Evolutionary conservation across 2,888 invertebrate species (phyloP).

Genomic region (Xanthorhoe designata): DNA sequence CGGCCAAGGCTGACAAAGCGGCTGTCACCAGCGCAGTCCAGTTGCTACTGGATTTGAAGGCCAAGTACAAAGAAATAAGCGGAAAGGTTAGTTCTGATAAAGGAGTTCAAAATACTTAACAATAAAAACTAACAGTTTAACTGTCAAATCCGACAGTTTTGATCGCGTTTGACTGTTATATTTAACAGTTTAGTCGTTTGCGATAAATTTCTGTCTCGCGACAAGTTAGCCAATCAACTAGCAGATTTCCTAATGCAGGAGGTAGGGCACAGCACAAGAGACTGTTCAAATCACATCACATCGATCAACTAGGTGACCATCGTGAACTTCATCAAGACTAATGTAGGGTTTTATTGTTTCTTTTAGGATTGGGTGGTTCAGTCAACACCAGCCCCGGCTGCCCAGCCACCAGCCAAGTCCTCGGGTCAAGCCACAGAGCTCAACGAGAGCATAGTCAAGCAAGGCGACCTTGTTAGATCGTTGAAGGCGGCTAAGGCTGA

Average conservation of each 20-base stretch:
- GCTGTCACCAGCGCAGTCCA: slow-evolving; percentile 70
- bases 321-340: background rate
- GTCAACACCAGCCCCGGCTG: background rate
- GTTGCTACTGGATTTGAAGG: slow-evolving; percentile 87
- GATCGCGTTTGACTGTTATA: no score
- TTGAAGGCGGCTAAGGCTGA: slow-evolving; percentile 88
- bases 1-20: slow-evolving; percentile 87
- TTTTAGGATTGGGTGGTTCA: background rate
- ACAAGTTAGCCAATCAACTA: no score
- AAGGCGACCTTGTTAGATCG: slow-evolving; percentile 89
- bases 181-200: no score
- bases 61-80: slow-evolving; percentile 87
- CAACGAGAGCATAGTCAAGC: slow-evolving; percentile 70
- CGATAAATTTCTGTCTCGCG: no score
- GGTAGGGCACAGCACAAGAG: no score
- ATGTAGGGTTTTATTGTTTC: background rate
- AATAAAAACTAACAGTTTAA: no score
- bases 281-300: no score
- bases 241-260: no score
- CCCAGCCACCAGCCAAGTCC: slow-evolving; percentile 26
- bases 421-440: slow-evolving; percentile 29
- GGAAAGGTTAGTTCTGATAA: slow-evolving; percentile 50
- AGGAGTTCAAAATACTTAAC: background rate
- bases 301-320: background rate
- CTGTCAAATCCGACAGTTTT: no score